Evolutionary conservation across 1,140 invertebrate genomes (phyloP), one percentile per base, ranked within the genome.

Genomic region (Telenomus remus): DNA sequence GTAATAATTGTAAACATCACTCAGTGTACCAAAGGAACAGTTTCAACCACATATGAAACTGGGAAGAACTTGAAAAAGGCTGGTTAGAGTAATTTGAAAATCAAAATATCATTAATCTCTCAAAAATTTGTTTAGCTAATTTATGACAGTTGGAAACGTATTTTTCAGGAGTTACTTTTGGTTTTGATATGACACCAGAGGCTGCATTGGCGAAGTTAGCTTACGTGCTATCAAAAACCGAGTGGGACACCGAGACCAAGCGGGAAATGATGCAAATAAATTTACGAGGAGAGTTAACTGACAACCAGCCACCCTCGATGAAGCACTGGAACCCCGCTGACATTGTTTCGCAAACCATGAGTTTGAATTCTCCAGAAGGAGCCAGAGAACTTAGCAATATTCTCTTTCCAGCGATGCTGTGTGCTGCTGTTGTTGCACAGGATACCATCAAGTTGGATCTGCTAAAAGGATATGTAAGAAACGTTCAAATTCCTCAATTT

Each of bases 131-230:
- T 47, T 42, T 39, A 54, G 11, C 9, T 54, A 4, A 54, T 15
- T 14, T 43, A 44, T 50, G 42, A 16, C 89, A 91, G 54, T 85
- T 83, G 0, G 33, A 49, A 42, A n/a, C 50, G 0, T 57, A 48
- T 27, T 61, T 56, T 15, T 4, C 9, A 78, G 97, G 97, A 6
- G 94, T 98, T 4, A 92, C 97, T 48, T 91, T 94, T 0, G 97
- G 98, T 0, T 94, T 90, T 59, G 97, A 99, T 84, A 98, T 99
- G 95, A 99, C 97, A 0, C 92, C 94, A 0, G 97, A 99, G 86
- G 96, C 97, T 0, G 96, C 97, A 0, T 86, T 98, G 0, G 93
- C 95, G 0, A 99, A 99, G 88, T 88, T 99, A 0, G 91, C 92
- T 0, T 99, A 98, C 79, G 95, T 99, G 0, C 87, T 99, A 4